Percentiles rank a stretch among this genome's conserved stretches.
phyloP scores from a whole-genome alignment of 2,113 vertebrate species.

The Perca schrenkii region DNA sequence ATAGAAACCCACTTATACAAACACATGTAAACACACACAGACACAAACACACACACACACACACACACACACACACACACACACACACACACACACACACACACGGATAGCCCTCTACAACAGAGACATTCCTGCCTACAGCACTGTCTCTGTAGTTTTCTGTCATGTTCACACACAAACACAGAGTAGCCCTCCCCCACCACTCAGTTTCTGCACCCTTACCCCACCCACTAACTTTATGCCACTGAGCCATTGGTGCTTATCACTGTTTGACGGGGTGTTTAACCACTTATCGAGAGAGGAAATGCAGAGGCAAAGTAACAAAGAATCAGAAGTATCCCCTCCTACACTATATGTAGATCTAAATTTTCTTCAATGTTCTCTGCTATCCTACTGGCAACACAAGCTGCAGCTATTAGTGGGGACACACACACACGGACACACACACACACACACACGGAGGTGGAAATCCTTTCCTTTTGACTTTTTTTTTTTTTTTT shows the following conservation, averaged over 20 bases:
- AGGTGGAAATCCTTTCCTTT: too few species aligned
- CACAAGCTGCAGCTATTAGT: conserved; percentile 52
- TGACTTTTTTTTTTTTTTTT: conserved; percentile 21
- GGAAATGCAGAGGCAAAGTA: conserved; percentile 27
- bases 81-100: background rate
- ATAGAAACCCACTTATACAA: background rate
- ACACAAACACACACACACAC: background rate
- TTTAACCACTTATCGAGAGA: conserved; percentile 51
- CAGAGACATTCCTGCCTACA: conserved; percentile 33
- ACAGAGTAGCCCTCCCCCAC: conserved; percentile 22
- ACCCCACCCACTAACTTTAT: conserved; percentile 24
- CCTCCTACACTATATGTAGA: conserved; percentile 28
- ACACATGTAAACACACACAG: background rate
- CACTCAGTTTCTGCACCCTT: conserved; percentile 13
- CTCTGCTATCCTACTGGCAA: conserved; percentile 11
- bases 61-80: background rate
- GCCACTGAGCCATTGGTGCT: conserved; percentile 69
- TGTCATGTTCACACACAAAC: conserved; percentile 21
- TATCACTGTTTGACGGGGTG: conserved; percentile 40
- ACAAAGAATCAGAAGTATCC: conserved; percentile 25
- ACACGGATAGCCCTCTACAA: conserved; percentile 28
- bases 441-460: background rate
- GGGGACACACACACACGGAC: background rate
- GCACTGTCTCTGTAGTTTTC: conserved; percentile 6
- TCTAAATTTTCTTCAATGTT: conserved; percentile 10